Base-by-base conservation (phyloP, 2,113 vertebrate species). In the Ciconia boyciana region DNA sequence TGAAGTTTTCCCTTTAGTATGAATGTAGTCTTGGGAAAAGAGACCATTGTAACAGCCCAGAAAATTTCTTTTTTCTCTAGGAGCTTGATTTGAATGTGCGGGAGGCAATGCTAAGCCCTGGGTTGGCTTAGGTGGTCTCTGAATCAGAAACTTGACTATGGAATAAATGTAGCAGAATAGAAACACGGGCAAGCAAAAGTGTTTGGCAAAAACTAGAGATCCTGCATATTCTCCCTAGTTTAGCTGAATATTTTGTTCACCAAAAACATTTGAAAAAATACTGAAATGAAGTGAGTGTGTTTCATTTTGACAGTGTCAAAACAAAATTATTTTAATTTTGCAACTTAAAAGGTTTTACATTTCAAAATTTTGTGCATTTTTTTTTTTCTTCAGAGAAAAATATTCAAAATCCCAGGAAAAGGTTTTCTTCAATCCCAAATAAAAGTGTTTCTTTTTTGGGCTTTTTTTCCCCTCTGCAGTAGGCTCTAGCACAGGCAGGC, bases 211-310 rank as follows among this genome's bases (percentile, higher is more conserved):
- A 76, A 25, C 19, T 32, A 46, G 39, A 79, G 43, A 90, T 70
- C 31, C 83, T 93, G 83, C 65, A 91, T 57, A 68, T 83, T 76
- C 81, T 87, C 44, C 20, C 39, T 20, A 25, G 74, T 44, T 80
- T 52, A 85, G 84, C 25, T 64, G 89, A 89, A 76, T 87, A 75
- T 76, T 94, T 83, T 93, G 52, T 72, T 87, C 87, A 95, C 61
- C n/a, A 78, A 84, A 90, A 81, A 22, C 43, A 51, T 62, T 91
- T 46, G 55, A 75, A 82, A 94, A 91, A 68, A 84, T 24, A 49
- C 29, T 1, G 0, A 87, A 81, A 81, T 87, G 20, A 85, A 91
- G 49, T 81, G 77, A 89, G 26, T 1, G 64, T 75, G 60, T 61
- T 91, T 76, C 36, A 48, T 32, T 93, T 76, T 85, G 70, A 79